These are phyloP conservation scores for Phylloscopus trochiloides DNA, from an alignment of 2,113 vertebrate genomes.

Conservation along the genomic window DNA sequence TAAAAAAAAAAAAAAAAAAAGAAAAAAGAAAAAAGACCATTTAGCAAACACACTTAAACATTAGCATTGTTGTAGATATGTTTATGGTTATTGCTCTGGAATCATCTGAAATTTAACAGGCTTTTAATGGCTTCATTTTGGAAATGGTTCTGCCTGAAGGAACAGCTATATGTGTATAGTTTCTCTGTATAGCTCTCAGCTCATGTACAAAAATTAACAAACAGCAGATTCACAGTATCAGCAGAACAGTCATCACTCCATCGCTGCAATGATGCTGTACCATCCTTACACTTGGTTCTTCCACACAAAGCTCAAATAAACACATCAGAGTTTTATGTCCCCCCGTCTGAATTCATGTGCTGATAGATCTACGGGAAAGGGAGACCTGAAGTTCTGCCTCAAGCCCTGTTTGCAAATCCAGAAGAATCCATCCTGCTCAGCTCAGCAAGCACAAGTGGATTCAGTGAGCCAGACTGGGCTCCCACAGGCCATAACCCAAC, in stretches of 20 bases:
- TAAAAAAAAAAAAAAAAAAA: background rate
- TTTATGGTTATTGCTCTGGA: slow-evolving; percentile 33
- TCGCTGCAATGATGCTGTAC: background rate
- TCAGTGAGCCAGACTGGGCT: background rate
- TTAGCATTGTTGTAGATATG: background rate
- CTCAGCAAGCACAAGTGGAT: background rate
- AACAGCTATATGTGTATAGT: background rate
- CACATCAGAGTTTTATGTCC: background rate
- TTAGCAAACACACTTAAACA: slow-evolving; percentile 13
- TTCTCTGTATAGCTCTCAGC: background rate
- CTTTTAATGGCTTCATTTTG: slow-evolving; percentile 25
- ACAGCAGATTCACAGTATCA: background rate
- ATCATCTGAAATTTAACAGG: slow-evolving; percentile 16
- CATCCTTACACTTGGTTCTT: background rate
- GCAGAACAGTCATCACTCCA: background rate
- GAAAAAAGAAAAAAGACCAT: background rate
- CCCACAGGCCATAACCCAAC: background rate
- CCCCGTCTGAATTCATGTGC: background rate
- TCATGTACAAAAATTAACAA: background rate
- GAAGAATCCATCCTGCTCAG: background rate
- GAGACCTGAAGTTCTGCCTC: background rate
- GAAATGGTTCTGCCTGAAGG: slow-evolving; percentile 18
- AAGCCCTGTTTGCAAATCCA: background rate
- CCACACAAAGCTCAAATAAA: background rate
- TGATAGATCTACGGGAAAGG: background rate